phyloP scores from a whole-genome alignment of 2,888 invertebrate species.

The Papilio demoleus region DNA sequence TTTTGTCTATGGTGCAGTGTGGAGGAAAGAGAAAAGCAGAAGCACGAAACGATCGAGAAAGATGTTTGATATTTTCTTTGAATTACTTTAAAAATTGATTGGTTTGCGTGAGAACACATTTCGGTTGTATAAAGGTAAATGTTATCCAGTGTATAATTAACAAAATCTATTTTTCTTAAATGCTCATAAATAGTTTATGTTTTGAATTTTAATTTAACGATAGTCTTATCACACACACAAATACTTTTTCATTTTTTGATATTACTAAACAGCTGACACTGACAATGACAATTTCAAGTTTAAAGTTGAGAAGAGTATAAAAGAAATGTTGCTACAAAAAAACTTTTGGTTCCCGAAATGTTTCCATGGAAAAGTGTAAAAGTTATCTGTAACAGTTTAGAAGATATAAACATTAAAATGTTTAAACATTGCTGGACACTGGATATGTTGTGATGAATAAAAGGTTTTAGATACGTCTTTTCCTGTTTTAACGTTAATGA shows the following conservation, averaged over 20 bases:
- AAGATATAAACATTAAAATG: no score
- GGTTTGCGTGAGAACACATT: constrained; percentile 61
- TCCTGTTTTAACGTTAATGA: no score
- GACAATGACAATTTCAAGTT: constrained; percentile 13
- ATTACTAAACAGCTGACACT: not conserved
- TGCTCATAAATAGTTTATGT: not conserved
- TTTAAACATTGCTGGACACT: no score
- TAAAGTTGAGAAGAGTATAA: not conserved
- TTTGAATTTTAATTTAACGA: constrained; percentile 18
- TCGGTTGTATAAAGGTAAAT: constrained; percentile 78
- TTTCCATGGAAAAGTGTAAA: not conserved
- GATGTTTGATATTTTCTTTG: constrained; percentile 64
- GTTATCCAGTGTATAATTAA: constrained; percentile 49
- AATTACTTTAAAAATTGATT: constrained; percentile 70
- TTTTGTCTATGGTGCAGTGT: constrained; percentile 44
- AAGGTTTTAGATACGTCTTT: no score
- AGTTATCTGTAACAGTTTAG: no score
- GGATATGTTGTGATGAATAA: no score
- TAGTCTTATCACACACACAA: not conserved
- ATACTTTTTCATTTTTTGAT: constrained; percentile 1
- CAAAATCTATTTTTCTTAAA: constrained; percentile 45
- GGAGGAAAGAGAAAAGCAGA: constrained; percentile 43
- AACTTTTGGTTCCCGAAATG: not conserved
- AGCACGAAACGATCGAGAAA: constrained; percentile 60
- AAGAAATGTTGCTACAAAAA: constrained; percentile 1